These are phyloP conservation scores for Musca domestica DNA, from an alignment of 1,140 invertebrate species.

Conservation along the genomic window DNA sequence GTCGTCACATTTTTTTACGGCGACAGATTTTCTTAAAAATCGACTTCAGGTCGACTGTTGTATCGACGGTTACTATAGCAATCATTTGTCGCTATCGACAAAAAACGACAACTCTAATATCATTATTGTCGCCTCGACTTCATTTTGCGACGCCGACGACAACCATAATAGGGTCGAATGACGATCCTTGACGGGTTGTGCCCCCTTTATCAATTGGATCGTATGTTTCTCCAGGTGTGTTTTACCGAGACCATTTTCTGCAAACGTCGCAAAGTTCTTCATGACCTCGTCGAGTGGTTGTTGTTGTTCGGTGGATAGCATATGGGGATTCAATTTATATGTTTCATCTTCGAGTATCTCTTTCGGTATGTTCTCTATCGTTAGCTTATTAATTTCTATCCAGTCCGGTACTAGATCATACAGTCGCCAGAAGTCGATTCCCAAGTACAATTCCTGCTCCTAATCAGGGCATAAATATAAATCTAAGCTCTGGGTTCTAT, in stretches of 20 bases:
- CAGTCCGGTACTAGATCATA: neutral
- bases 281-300: neutral
- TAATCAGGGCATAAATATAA: neutral
- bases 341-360: neutral
- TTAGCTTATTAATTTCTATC: neutral
- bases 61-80: no score
- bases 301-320: neutral
- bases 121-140: no score
- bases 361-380: neutral
- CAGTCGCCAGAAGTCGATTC: neutral
- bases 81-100: no score
- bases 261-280: neutral
- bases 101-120: no score
- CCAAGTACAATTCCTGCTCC: neutral
- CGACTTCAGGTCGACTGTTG: no score
- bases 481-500: neutral
- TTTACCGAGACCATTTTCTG: neutral
- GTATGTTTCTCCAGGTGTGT: neutral
- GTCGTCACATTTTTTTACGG: no score
- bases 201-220: neutral
- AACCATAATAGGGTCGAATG: no score
- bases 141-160: no score
- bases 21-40: no score
- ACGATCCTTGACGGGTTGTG: neutral
- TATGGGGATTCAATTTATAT: no score